These are phyloP conservation scores for Dioctria rufipes DNA, from an alignment of 2,888 invertebrate genomes.

Conservation along the genomic window DNA sequence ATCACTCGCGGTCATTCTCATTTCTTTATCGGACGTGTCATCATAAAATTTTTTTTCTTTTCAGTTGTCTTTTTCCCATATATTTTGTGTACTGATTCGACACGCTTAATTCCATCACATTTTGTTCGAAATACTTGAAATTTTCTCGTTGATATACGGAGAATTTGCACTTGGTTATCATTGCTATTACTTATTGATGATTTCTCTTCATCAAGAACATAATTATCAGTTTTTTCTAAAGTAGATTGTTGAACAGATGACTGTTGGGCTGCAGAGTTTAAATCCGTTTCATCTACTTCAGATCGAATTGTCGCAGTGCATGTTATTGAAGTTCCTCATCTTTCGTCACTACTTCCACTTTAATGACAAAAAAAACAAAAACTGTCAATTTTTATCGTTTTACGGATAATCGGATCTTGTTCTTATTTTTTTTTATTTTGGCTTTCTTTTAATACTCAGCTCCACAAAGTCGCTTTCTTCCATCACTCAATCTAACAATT, in stretches of 20 bases:
- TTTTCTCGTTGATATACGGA: not conserved
- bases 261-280: conserved; percentile 23
- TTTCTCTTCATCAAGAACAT: conserved; percentile 5
- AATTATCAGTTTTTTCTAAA: conserved; percentile 14
- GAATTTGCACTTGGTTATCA: not conserved
- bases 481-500: no score
- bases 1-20: not conserved
- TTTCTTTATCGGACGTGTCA: not conserved
- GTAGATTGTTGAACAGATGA: conserved; percentile 31
- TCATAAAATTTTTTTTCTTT: not conserved
- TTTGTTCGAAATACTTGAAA: not conserved
- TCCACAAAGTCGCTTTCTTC: no score
- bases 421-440: not conserved
- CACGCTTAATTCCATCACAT: not conserved
- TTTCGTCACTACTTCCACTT: conserved; percentile 32
- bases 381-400: conserved; percentile 40
- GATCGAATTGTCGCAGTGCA: conserved; percentile 20
- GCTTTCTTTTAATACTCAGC: not conserved
- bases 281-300: conserved; percentile 12
- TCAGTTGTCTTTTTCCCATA: not conserved
- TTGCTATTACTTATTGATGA: not conserved
- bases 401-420: conserved; percentile 29
- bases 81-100: not conserved
- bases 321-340: conserved; percentile 29
- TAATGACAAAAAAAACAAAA: no score